Base-by-base conservation (phyloP, 2,113 vertebrate species). In the Stercorarius parasiticus region DNA sequence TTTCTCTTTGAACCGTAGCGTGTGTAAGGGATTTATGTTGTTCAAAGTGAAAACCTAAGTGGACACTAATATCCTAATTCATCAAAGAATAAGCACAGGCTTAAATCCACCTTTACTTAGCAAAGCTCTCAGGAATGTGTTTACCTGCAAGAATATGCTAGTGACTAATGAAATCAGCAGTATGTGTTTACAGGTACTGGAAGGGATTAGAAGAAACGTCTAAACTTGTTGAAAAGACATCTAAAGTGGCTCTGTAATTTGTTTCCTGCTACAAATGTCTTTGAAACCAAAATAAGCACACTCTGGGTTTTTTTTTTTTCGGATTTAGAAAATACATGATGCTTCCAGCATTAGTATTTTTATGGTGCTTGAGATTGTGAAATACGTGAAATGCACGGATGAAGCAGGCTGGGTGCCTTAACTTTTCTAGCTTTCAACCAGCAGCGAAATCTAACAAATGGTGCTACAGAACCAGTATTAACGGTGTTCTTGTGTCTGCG, bases 111-210 rank as follows among this genome's bases (percentile, higher is more conserved):
- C 78, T 88, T 21, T 92, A 5, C 17, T 93, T 61, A 94, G 96
- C 19, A 91, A 76, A 91, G 93, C 87, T 90, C 82, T 88, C 77
- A 90, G 93, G 95, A 95, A 96, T 88, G 93, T 90, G 78, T 95
- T 95, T 95, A 78, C 93, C 91, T 93, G 87, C 71, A 96, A 86
- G 84, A 90, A 86, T 80, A 18, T 45, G 58, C 92, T 80, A 27
- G 92, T 58, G 92, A 70, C 74, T 62, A 84, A 95, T 73, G 93
- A 70, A 80, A 88, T 27, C 87, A n/a, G 82, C 38, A 56, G 62
- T 22, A 23, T 72, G 72, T 43, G 83, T 78, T 67, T 81, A 12
- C 86, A 89, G 86, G 32, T 38, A 80, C 77, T 71, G 83, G 69
- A 88, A 88, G 56, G 92, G 90, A 94, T 94, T 86, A 95, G 43